Evolutionary conservation across 1,140 invertebrate genomes (phyloP), one percentile per base, ranked within the genome.

Genomic region (Notospermus geniculatus): DNA sequence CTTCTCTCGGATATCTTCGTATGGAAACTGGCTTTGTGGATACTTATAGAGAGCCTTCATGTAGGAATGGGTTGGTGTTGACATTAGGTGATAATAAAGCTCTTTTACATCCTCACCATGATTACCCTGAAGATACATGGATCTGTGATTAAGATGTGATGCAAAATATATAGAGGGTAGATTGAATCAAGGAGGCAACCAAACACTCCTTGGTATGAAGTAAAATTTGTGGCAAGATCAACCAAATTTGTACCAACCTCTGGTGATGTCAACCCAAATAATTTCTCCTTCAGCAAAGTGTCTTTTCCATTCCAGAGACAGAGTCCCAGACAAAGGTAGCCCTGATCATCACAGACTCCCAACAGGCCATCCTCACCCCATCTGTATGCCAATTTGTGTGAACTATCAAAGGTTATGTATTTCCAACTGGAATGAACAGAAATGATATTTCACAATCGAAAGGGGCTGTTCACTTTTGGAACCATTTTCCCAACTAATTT

Each of bases 21-120:
- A 83, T 1, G 81, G 81, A 64, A 72, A 83, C 13, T 56, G 67
- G 2, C 59, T 23, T 53, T 82, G 80, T 0, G 81, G 81, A 67
- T 83, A 83, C 66, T 81, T 82, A 68, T 83, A 83, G n/a, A 82
- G 71, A 2, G 69, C 72, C 52, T 72, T 73, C 77, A 81, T 80
- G 68, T 82, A 83, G 41, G 79, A 76, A 66, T 81, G 79, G 32
- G 78, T 80, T 13, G 81, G 81, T 0, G 73, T 77, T 22, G 67
- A 74, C 65, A 81, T 79, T 23, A 81, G 64, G 59, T 83, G 81
- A 53, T 82, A 83, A 64, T 83, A 83, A n/a, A 76, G 64, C 54
- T 83, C 82, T 60, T 83, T 83, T 19, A 81, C 80, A 67, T 83
- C 82, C 60, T 83, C 82, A 2, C 82, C 82, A 68, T 83, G 82